These are phyloP conservation scores for Thereva unica DNA, from an alignment of 2,888 invertebrate genomes.

Conservation along the genomic window DNA sequence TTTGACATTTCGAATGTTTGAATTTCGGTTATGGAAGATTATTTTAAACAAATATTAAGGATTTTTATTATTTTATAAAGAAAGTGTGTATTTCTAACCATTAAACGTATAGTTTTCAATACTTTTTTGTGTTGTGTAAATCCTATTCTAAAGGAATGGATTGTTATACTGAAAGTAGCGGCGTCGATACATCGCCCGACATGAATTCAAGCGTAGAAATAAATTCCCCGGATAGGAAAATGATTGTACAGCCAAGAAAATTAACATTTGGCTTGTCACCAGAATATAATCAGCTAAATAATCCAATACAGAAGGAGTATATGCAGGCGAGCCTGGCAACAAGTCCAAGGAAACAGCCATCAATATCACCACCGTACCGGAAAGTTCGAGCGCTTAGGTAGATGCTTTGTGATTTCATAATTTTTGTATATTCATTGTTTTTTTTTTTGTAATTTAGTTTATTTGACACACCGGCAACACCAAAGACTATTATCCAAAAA, in stretches of 20 bases:
- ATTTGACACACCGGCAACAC: conserved; percentile 84
- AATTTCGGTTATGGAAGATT: conserved; percentile 24
- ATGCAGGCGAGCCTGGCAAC: conserved; percentile 38
- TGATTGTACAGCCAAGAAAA: conserved; percentile 51
- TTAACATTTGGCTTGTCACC: conserved; percentile 54
- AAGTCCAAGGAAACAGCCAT: conserved; percentile 41
- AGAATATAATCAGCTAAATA: conserved; percentile 34
- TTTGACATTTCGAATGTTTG: conserved; percentile 19
- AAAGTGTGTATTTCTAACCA: not conserved
- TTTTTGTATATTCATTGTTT: not conserved
- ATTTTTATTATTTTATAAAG: not conserved
- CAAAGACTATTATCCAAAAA: conserved; percentile 70
- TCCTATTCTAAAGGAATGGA: conserved; percentile 37
- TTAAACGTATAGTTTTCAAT: not conserved
- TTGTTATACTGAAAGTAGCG: conserved; percentile 44
- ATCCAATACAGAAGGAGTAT: conserved; percentile 37
- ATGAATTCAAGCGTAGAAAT: conserved; percentile 45
- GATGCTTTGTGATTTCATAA: conserved; percentile 35
- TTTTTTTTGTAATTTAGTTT: conserved; percentile 60
- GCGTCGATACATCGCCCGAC: conserved; percentile 45
- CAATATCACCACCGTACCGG: conserved; percentile 63
- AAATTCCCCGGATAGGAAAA: conserved; percentile 41
- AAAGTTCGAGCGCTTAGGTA: conserved; percentile 65
- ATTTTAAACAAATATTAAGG: conserved; percentile 5
- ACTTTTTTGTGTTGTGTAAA: not conserved